Evolutionary conservation across 2,888 invertebrate genomes (phyloP).

Genomic region (Protodeltote pygarga): DNA sequence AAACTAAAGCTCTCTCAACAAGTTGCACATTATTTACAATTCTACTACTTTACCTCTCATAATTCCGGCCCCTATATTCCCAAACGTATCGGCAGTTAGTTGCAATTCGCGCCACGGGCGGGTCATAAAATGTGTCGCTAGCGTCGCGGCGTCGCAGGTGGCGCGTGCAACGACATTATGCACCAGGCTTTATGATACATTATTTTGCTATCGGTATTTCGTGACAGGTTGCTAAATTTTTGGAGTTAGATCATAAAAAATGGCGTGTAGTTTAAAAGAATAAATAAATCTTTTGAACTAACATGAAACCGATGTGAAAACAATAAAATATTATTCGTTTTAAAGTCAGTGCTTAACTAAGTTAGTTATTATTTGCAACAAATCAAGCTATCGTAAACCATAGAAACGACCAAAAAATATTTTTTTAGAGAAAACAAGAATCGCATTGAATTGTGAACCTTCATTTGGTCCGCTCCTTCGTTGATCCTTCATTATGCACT

Average conservation of each 20-base stretch:
- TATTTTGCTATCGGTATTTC: constrained; percentile 45
- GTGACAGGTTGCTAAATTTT: constrained; percentile 38
- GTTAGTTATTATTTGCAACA: no score
- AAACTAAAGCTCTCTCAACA: neutral
- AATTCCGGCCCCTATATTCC: constrained; percentile 47
- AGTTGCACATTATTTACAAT: neutral
- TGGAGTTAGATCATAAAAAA: constrained; percentile 17
- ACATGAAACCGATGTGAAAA: no score
- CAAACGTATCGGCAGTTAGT: constrained; percentile 66
- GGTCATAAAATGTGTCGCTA: constrained; percentile 73
- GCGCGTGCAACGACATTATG: constrained; percentile 57
- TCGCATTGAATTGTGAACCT: no score
- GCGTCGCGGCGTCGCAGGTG: constrained; percentile 73
- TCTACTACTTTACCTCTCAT: constrained; percentile 9
- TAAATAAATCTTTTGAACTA: neutral
- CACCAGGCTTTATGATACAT: constrained; percentile 53
- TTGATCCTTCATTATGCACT: no score
- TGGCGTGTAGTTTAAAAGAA: no score
- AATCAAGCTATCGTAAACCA: no score
- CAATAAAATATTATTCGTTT: no score
- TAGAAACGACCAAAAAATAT: no score
- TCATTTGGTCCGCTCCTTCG: no score
- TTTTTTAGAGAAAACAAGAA: no score
- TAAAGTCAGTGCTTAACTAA: no score
- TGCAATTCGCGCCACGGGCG: constrained; percentile 76